Evolutionary conservation across 2,113 vertebrate species (phyloP).

Genomic region (Lutjanus erythropterus): DNA sequence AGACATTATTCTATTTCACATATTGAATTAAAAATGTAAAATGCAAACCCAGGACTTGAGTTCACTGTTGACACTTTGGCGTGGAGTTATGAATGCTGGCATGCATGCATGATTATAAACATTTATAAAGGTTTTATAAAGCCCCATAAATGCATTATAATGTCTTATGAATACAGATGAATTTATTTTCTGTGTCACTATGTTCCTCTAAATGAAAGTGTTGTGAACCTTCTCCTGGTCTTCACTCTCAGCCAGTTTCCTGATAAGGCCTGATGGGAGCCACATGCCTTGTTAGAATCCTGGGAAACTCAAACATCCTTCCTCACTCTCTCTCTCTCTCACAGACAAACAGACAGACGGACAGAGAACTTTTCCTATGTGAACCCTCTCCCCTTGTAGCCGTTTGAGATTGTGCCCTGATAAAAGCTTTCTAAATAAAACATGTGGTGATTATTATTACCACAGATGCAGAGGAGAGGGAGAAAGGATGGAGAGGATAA

Average conservation of each 20-base stretch:
- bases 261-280: not conserved
- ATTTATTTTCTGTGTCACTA: not conserved
- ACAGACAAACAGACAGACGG: no score
- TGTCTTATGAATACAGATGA: not conserved
- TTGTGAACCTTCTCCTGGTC: not conserved
- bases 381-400: not conserved
- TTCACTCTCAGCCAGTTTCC: not conserved
- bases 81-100: no score
- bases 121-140: no score
- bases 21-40: no score
- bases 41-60: no score
- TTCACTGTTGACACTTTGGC: no score
- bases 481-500: not conserved
- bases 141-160: no score
- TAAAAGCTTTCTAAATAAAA: conserved; percentile 26
- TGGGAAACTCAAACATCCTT: not conserved
- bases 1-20: no score
- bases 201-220: not conserved
- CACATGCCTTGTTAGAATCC: not conserved
- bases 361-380: not conserved
- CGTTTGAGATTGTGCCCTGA: conserved; percentile 6
- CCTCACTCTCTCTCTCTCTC: no score
- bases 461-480: not conserved
- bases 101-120: no score
- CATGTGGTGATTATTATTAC: conserved; percentile 7